Base-by-base conservation (phyloP, 1,140 invertebrate genomes). In the Harpegnathos saltator region DNA sequence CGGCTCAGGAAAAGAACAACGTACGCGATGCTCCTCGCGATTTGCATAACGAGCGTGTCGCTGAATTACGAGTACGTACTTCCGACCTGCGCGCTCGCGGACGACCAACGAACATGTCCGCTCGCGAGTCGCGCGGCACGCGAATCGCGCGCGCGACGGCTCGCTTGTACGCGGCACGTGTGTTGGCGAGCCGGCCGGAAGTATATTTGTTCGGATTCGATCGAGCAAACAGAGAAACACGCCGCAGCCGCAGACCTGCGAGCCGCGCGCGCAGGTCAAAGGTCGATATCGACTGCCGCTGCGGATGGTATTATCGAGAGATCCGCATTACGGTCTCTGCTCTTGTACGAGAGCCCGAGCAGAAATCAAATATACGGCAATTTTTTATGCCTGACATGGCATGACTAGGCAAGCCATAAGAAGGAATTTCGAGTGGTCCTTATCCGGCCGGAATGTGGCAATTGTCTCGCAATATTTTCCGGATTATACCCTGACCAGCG, bases 261-360 rank as follows among this genome's bases (percentile, higher is more conserved):
- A 14, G 24, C 26, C n/a, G 29, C 24, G 22, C 15, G 56, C 19
- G 54, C 22, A 26, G 56, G 78, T 82, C 69, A 61, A 38, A 54
- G 69, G 44, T 82, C 78, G 69, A 82, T 82, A 74, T 33, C 48
- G 26, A 26, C 29, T 62, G 26, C 24, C 17, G 52, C 69, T 61
- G 29, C 50, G 29, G 33, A 59, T 62, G 75, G 50, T 68, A 38
- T 54, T 29, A n/a, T n/a, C n/a, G n/a, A n/a, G 63, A 11, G 75
- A 80, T 58, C 52, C 52, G 52, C 52, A 71, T 58, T 80, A 80
- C n/a, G 54, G 15, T 29, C 29, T 78, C 22, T 7, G 48, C 58
- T 68, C 62, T n/a, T n/a, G 4, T 44, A n/a, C 19, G 24, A 65
- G 48, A 44, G 38, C n/a, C n/a, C n/a, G n/a, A n/a, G n/a, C n/a